Conservation (phyloP, 92 coral and sea anemone species). For the Virgularia gustaviana region DNA sequence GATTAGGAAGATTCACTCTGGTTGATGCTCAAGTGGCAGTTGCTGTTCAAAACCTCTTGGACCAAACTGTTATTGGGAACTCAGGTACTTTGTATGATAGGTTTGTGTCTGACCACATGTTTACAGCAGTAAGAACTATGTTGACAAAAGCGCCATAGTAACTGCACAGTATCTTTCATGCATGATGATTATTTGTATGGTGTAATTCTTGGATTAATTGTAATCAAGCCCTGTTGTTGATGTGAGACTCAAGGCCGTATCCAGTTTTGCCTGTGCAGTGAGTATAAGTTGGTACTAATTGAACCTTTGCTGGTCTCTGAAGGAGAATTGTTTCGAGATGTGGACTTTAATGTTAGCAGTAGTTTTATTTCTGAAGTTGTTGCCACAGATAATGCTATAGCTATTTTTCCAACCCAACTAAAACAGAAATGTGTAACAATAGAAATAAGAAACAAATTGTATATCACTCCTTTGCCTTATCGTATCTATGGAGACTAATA, state of each 20-base stretch:
- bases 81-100: neutral
- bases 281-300: neutral
- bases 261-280: neutral
- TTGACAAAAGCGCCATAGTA: neutral
- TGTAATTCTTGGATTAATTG: neutral
- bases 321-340: slow-evolving; percentile 5
- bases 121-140: neutral
- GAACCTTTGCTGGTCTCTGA: slow-evolving; percentile 3
- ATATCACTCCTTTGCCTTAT: neutral
- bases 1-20: neutral
- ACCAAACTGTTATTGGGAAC: neutral
- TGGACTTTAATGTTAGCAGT: slow-evolving; percentile 8
- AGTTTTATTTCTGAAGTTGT: neutral
- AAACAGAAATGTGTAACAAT: neutral
- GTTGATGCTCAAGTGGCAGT: neutral
- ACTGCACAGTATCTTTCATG: neutral
- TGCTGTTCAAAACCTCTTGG: neutral
- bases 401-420: neutral
- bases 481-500: neutral
- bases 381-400: neutral
- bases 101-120: neutral
- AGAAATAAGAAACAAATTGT: neutral
- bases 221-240: neutral
- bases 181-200: too few species aligned
- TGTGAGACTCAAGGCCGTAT: neutral